Conservation (phyloP, 2,797 vertebrate genomes). For the Myotis daubentonii region DNA sequence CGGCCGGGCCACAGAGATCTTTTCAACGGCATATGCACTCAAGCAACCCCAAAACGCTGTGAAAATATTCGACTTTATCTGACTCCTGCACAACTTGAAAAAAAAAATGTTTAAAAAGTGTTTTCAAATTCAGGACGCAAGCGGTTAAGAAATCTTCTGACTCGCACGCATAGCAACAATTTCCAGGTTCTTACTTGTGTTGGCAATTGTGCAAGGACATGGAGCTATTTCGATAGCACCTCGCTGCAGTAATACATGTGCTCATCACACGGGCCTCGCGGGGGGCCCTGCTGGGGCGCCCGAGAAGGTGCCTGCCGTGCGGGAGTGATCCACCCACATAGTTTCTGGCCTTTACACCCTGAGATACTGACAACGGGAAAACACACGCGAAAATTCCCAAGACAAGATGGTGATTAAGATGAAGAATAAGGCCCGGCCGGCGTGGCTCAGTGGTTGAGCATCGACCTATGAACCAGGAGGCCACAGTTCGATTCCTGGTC, state of each 20-base stretch:
- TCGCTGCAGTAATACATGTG: not conserved
- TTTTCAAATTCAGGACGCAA: not conserved
- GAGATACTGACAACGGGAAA: not conserved
- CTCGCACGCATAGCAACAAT: conserved; percentile 51
- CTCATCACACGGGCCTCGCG: conserved; percentile 23
- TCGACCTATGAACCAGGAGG: no score
- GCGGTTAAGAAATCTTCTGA: conserved; percentile 58
- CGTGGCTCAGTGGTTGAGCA: not conserved
- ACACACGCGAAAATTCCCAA: not conserved
- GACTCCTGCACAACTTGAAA: not conserved
- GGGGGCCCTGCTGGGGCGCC: not conserved
- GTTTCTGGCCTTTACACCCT: not conserved
- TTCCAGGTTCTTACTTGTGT: conserved; percentile 62
- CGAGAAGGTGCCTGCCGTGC: conserved; percentile 6
- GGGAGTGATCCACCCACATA: conserved; percentile 20
- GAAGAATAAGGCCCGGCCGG: not conserved
- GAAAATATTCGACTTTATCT: not conserved
- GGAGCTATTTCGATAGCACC: conserved; percentile 55
- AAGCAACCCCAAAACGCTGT: not conserved
- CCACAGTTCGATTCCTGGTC: no score
- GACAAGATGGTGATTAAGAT: not conserved
- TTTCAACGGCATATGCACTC: not conserved
- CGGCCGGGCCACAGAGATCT: not conserved
- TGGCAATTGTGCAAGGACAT: conserved; percentile 70
- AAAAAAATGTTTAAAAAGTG: not conserved